A percentile compares a stretch with the other conserved stretches of the same genome.
Conservation (phyloP, 2,113 vertebrate species). For the Alexandromys fortis region DNA sequence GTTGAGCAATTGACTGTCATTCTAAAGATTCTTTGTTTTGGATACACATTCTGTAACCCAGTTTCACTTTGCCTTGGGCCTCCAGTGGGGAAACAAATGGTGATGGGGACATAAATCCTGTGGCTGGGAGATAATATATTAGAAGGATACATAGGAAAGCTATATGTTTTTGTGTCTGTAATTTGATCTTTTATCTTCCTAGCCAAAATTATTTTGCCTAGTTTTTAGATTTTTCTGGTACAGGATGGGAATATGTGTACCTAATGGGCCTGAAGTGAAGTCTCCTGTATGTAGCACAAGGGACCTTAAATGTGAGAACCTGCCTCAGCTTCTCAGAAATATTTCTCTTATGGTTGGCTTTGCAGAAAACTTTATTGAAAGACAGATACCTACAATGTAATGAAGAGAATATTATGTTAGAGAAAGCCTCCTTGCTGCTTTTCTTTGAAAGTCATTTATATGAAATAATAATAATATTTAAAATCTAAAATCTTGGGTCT, state of each 20-base stretch:
- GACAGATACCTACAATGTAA: not conserved
- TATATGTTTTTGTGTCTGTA: not conserved
- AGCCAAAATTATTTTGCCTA: not conserved
- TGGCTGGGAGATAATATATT: not conserved
- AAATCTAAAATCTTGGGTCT: not conserved
- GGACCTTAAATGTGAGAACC: not conserved
- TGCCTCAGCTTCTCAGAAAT: not conserved
- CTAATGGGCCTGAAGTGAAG: not conserved
- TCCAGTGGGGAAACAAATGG: not conserved
- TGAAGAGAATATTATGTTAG: not conserved
- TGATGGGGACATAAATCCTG: not conserved
- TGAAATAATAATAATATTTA: conserved; percentile 14
- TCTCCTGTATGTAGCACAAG: not conserved
- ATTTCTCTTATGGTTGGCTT: not conserved
- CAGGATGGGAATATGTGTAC: not conserved
- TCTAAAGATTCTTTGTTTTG: not conserved
- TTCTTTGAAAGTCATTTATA: not conserved
- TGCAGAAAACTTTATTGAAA: conserved; percentile 33
- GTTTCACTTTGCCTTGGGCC: not conserved
- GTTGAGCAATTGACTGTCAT: not conserved
- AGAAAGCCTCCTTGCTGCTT: not conserved
- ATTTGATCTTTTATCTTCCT: conserved; percentile 10
- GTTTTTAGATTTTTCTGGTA: not conserved
- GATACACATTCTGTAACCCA: not conserved
- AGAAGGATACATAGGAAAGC: not conserved